A percentile compares a stretch with the other conserved stretches of the same genome.
These are phyloP conservation scores for Dendrolimus houi DNA, from an alignment of 2,888 invertebrate genomes.

Conservation along the genomic window DNA sequence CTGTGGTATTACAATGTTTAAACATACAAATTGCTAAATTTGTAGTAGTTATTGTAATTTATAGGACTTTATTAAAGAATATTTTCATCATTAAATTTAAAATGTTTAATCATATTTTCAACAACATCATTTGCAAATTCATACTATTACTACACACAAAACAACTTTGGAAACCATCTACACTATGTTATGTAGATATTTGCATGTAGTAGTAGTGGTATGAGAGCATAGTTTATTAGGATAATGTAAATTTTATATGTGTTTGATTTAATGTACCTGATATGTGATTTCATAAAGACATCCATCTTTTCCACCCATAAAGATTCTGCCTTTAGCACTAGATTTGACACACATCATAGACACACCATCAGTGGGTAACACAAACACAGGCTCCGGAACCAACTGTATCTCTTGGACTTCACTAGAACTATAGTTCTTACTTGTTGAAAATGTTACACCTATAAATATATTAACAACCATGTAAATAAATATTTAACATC, in stretches of 20 bases:
- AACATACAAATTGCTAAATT: no score
- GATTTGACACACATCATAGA: conserved; percentile 89
- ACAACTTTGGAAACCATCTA: no score
- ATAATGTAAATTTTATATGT: no score
- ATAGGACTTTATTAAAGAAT: no score
- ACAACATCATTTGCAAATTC: no score
- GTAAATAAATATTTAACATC: conserved; percentile 3
- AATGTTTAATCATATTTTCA: no score
- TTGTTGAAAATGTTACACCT: conserved; percentile 76
- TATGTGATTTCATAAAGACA: conserved; percentile 96
- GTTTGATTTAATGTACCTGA: conserved; percentile 75
- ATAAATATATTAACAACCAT: conserved; percentile 8
- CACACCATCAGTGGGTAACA: conserved; percentile 92
- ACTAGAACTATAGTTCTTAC: conserved; percentile 58
- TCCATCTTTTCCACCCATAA: conserved; percentile 96
- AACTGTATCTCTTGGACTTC: conserved; percentile 88
- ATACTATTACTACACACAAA: no score
- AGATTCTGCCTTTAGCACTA: conserved; percentile 90
- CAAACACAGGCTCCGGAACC: conserved; percentile 95
- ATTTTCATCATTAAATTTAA: no score
- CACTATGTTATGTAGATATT: no score
- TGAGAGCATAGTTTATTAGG: no score
- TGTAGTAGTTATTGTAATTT: no score
- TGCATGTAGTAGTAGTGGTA: no score
- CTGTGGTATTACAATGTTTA: not conserved